Conservation (phyloP, 2,888 invertebrate species). For the Spisula solida region DNA sequence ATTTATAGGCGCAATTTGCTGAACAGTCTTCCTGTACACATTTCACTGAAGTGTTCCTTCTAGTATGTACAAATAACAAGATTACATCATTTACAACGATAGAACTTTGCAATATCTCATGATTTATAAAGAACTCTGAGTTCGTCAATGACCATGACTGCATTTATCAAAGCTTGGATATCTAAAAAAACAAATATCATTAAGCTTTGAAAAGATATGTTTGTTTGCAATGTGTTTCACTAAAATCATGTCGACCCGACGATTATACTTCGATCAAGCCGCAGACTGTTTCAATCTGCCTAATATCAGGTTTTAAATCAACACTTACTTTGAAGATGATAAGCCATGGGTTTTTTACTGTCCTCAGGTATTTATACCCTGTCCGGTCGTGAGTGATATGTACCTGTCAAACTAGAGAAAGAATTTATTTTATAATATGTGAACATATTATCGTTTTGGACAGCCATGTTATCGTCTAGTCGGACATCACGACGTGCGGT, state of each 20-base stretch:
- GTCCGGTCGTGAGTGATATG: slow-evolving; percentile 54
- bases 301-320: slow-evolving; percentile 69
- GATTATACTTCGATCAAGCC: slow-evolving; percentile 65
- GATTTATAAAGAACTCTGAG: slow-evolving; percentile 35
- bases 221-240: slow-evolving; percentile 66
- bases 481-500: slow-evolving; percentile 47
- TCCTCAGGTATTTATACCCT: slow-evolving; percentile 56
- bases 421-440: slow-evolving; percentile 71
- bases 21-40: not conserved
- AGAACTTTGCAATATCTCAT: slow-evolving; percentile 32
- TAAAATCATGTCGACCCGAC: slow-evolving; percentile 55
- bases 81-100: slow-evolving; percentile 29
- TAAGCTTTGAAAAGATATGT: slow-evolving; percentile 71
- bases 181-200: slow-evolving; percentile 67
- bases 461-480: slow-evolving; percentile 32
- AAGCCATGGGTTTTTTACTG: slow-evolving; percentile 48
- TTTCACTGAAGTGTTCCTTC: slow-evolving; percentile 25
- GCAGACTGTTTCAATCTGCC: slow-evolving; percentile 36
- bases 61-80: slow-evolving; percentile 16
- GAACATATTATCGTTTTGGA: slow-evolving; percentile 41
- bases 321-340: slow-evolving; percentile 65
- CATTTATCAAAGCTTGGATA: slow-evolving; percentile 55
- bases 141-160: slow-evolving; percentile 34
- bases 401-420: slow-evolving; percentile 39
- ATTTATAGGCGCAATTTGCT: slow-evolving; percentile 24